Conservation (phyloP, 2,888 invertebrate genomes). For the Embidobia sp. region DNA sequence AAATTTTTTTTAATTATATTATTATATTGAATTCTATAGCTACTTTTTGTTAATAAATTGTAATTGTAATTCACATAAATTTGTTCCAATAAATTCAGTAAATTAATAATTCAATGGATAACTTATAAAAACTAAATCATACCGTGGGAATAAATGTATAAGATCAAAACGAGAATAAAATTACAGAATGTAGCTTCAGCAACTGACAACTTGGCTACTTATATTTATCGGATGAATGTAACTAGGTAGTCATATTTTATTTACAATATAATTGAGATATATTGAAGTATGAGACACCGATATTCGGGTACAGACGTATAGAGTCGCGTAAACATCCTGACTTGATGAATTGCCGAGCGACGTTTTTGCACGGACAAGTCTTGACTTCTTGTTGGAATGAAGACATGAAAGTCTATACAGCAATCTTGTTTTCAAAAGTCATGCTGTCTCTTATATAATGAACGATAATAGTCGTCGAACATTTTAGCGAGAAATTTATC, state of each 20-base stretch:
- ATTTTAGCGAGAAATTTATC: conserved; percentile 26
- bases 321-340: conserved; percentile 51
- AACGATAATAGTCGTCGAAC: conserved; percentile 22
- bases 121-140: neutral
- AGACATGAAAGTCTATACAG: conserved; percentile 54
- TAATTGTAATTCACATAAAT: too few species aligned
- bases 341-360: conserved; percentile 68
- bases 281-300: conserved; percentile 75
- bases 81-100: too few species aligned
- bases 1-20: too few species aligned
- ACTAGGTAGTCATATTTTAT: conserved; percentile 77
- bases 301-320: conserved; percentile 72
- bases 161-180: conserved; percentile 29
- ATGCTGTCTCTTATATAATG: conserved; percentile 27
- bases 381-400: conserved; percentile 68
- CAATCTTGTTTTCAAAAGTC: conserved; percentile 37
- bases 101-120: too few species aligned
- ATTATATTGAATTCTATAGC: too few species aligned
- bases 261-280: conserved; percentile 79
- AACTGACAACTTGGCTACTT: conserved; percentile 71
- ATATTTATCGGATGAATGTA: conserved; percentile 75
- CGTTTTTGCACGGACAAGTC: conserved; percentile 66
- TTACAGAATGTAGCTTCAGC: conserved; percentile 53
- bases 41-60: too few species aligned
- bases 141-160: neutral